Evolutionary conservation across 2,888 invertebrate species (phyloP), one percentile per base, ranked within the genome.

Genomic region (Eilema caniola): DNA sequence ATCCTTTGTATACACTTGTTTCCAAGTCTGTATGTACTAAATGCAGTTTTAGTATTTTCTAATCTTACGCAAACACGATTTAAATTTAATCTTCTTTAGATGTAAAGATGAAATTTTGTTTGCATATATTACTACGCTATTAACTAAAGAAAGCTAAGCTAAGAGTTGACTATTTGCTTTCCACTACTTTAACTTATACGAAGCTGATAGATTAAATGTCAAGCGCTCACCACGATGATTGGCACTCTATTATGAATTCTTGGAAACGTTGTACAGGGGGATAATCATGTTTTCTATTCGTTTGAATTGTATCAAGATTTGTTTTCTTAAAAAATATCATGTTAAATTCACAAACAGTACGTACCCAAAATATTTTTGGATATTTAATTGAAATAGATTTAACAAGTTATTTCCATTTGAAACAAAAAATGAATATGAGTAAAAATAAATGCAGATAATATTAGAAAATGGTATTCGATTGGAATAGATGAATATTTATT

Each of bases 211-310:
- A 70, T 68, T 68, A 28, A 61, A 60, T 56, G 53, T 62, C 62
- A 69, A 31, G 62, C 24, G 0, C 16, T 59, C 23, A 53, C 41
- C 62, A 25, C 64, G 66, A 4, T 80, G 82, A 82, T 70, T 76
- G 80, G 62, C 78, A 70, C 31, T 56, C 67, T 62, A 82, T 77
- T 80, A 71, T 67, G 72, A 74, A 56, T 67, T 57, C 69, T 69
- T 65, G 62, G 69, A 69, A 73, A 70, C 25, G 33, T n/a, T 53
- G 53, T n/a, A 41, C 41, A 25, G n/a, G 23, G n/a, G 56, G 33
- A 24, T 28, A 66, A 20, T 33, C 41, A 31, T 31, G 20, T 24
- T 56, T 20, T 53, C 5, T 31, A 57, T 56, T 33, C 31, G 56
- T 10, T 31, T 14, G 23, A 8, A 53, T 33, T 65, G 4, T 28